These are phyloP conservation scores for Laticauda laticaudata DNA, from an alignment of 2,113 vertebrate genomes.

Conservation along the genomic window DNA sequence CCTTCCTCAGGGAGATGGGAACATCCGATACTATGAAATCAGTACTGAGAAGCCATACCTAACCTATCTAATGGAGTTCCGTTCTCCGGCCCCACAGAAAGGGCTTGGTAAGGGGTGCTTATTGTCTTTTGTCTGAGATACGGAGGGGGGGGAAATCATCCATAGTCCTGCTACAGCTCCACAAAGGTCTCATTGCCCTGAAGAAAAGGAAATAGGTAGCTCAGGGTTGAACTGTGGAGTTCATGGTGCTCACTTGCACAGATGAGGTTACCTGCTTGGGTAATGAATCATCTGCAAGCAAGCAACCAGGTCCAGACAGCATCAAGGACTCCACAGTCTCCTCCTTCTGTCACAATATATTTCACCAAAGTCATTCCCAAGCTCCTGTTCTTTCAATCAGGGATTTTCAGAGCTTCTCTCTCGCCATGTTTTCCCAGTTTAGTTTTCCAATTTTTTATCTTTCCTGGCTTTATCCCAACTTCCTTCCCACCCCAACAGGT, in stretches of 20 bases:
- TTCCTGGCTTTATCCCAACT: background rate
- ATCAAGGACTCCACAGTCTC: background rate
- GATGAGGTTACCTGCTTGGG: background rate
- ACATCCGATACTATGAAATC: constrained; percentile 97
- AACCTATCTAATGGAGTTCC: constrained; percentile 95
- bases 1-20: constrained; percentile 86
- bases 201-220: background rate
- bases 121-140: fast-evolving
- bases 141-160: fast-evolving
- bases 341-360: background rate
- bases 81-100: constrained; percentile 92
- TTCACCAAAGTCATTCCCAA: background rate
- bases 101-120: constrained; percentile 82
- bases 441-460: too few species aligned
- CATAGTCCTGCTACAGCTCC: background rate
- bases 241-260: background rate
- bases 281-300: background rate
- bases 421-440: background rate
- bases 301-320: background rate
- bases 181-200: background rate
- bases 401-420: fast-evolving
- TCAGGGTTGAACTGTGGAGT: background rate
- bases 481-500: background rate
- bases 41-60: constrained; percentile 91
- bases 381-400: background rate